A percentile compares a stretch with the other conserved stretches of the same genome.
phyloP scores from a whole-genome alignment of 2,113 vertebrate genomes.

The Monarcha castaneiventris region DNA sequence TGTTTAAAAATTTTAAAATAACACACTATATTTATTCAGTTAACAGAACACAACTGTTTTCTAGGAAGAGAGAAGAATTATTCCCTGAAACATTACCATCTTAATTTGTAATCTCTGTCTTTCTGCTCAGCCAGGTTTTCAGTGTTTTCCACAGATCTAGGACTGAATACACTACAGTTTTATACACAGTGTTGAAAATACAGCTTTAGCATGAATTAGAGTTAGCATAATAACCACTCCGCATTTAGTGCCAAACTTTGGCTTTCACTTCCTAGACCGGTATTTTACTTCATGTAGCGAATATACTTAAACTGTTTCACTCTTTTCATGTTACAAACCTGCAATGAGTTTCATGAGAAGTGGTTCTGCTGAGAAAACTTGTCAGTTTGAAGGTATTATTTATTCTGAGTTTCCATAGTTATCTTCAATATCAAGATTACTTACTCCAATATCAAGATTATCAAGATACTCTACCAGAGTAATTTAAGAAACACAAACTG shows the following conservation, averaged over 20 bases:
- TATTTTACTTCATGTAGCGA: not conserved
- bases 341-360: not conserved
- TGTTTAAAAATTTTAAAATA: not conserved
- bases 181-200: not conserved
- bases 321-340: not conserved
- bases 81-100: not conserved
- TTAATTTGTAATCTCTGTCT: not conserved
- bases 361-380: not conserved
- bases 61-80: not conserved
- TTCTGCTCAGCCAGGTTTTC: conserved; percentile 9
- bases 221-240: not conserved
- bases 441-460: not conserved
- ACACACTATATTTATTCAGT: not conserved
- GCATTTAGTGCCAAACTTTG: not conserved
- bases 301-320: not conserved
- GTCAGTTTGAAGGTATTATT: not conserved
- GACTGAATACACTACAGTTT: not conserved
- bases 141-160: not conserved
- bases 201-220: not conserved
- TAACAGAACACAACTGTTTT: not conserved
- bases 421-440: not conserved
- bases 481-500: not conserved
- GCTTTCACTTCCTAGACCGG: not conserved
- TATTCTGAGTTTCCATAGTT: not conserved
- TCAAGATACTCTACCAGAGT: not conserved